phyloP scores from a whole-genome alignment of 2,113 vertebrate genomes.

The Gallinago jamesoni region DNA sequence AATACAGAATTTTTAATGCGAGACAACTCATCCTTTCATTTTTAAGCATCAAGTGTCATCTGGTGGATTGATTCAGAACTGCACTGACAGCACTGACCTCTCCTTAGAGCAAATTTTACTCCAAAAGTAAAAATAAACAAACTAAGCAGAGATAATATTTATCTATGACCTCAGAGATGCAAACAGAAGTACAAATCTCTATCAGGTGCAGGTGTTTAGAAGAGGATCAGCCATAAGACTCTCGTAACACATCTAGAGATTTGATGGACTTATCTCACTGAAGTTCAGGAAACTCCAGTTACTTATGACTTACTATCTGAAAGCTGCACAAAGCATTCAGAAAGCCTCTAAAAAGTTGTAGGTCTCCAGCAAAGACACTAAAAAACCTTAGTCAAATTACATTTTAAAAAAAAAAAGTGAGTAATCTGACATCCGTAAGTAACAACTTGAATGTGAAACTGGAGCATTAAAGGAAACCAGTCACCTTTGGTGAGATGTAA shows the following conservation, averaged over 20 bases:
- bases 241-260: not conserved
- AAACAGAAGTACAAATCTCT: not conserved
- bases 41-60: slow-evolving; percentile 63
- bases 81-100: slow-evolving; percentile 1
- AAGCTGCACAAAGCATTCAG: not conserved
- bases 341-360: not conserved
- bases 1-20: not conserved
- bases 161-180: not conserved
- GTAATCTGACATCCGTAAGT: not conserved
- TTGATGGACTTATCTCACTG: not conserved
- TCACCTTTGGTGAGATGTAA: not conserved
- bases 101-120: not conserved
- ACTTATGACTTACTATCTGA: not conserved
- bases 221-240: not conserved
- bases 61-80: slow-evolving; percentile 66
- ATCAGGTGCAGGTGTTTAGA: not conserved
- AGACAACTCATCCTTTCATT: not conserved
- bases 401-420: not conserved
- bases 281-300: not conserved
- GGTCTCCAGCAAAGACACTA: not conserved
- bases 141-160: not conserved
- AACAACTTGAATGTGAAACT: not conserved
- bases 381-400: not conserved
- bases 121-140: not conserved
- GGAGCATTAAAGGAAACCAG: not conserved